A percentile compares a stretch with the other conserved stretches of the same genome.
Evolutionary conservation across 30 jellyfish, hydroid and myxozoan genomes (phyloP).

Genomic region (Cassiopea andromeda): DNA sequence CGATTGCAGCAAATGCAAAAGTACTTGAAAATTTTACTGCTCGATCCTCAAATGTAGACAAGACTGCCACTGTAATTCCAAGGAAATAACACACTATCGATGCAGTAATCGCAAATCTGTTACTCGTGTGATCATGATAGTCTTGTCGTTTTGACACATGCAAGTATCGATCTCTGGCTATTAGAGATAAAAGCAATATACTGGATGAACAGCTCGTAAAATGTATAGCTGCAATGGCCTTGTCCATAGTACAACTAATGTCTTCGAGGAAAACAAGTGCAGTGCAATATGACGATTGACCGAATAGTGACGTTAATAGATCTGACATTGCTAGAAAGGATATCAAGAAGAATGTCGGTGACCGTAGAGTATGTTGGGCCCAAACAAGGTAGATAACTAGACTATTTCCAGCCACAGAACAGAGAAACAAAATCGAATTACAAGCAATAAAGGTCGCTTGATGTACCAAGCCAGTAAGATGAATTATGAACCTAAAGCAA

Average conservation of each 20-base stretch:
- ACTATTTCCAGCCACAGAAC: constrained; percentile 42
- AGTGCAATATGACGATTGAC: constrained; percentile 48
- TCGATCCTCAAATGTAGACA: constrained; percentile 20
- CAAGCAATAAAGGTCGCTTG: neutral
- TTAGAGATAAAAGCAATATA: constrained; percentile 49
- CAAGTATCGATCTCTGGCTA: constrained; percentile 63
- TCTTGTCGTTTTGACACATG: constrained; percentile 38
- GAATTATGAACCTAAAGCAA: constrained; percentile 37
- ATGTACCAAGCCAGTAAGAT: neutral
- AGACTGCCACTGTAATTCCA: constrained; percentile 37
- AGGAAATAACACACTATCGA: neutral
- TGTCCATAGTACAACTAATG: constrained; percentile 45
- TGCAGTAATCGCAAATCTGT: neutral
- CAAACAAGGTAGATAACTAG: constrained; percentile 55
- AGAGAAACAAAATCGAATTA: neutral
- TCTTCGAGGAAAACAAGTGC: constrained; percentile 22
- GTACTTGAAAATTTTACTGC: constrained; percentile 19
- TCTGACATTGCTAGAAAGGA: constrained; percentile 69
- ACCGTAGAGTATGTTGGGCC: constrained; percentile 12
- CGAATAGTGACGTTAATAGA: constrained; percentile 53
- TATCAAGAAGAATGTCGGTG: constrained; percentile 53
- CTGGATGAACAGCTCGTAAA: constrained; percentile 69
- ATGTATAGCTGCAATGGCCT: constrained; percentile 38
- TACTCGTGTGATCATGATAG: constrained; percentile 20
- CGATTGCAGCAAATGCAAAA: constrained; percentile 36